phyloP scores from a whole-genome alignment of 2,797 vertebrate genomes.

The Cynodonichthys magdalenae region DNA sequence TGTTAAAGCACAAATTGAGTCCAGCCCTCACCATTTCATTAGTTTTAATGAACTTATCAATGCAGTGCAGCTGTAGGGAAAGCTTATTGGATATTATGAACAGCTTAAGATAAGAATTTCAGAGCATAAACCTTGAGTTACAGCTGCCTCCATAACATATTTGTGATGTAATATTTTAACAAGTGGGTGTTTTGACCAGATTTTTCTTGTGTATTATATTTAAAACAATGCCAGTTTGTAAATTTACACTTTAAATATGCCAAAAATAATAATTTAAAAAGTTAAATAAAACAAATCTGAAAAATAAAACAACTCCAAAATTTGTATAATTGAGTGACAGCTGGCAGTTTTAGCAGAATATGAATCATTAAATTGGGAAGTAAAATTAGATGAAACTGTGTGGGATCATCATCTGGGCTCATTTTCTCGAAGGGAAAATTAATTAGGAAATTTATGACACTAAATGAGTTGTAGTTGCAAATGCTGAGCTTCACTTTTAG shows the following conservation, averaged over 20 bases:
- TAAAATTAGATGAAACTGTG: background rate
- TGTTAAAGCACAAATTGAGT: constrained; percentile 43
- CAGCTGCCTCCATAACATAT: constrained; percentile 36
- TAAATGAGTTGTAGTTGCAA: background rate
- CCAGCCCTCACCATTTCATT: constrained; percentile 41
- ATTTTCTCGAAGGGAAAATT: background rate
- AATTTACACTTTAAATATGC: background rate
- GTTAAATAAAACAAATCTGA: background rate
- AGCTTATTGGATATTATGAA: constrained; percentile 44
- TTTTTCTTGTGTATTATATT: background rate
- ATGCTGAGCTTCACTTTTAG: background rate
- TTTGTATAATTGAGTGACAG: no score
- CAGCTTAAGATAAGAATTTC: constrained; percentile 47
- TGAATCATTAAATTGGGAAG: background rate
- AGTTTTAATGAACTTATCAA: constrained; percentile 48
- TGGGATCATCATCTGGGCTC: background rate
- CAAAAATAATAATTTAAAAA: background rate
- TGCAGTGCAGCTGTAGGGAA: constrained; percentile 33
- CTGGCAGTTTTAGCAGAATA: no score
- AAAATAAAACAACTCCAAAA: no score
- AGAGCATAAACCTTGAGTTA: constrained; percentile 23
- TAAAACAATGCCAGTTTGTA: background rate
- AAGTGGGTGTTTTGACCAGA: background rate
- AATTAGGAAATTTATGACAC: background rate
- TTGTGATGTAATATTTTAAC: constrained; percentile 14